Evolutionary conservation across 2,888 invertebrate species (phyloP).

Genomic region (Nudaria mundana): DNA sequence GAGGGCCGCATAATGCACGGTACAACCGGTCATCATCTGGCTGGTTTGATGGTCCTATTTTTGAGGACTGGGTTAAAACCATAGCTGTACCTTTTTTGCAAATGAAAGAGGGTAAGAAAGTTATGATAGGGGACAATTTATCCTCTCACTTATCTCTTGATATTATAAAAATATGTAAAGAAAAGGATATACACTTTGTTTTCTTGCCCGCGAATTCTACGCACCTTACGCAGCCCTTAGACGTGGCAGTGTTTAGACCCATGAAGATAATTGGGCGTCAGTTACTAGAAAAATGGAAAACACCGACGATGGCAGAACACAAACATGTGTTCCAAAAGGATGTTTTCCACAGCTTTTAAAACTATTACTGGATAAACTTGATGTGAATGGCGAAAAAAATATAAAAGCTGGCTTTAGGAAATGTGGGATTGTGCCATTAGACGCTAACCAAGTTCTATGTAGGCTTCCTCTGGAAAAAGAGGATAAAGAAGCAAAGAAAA

Average conservation of each 20-base stretch:
- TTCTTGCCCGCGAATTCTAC: background rate
- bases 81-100: background rate
- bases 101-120: background rate
- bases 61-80: background rate
- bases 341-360: background rate
- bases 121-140: background rate
- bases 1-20: background rate
- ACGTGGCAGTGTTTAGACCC: background rate
- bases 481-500: conserved; percentile 7
- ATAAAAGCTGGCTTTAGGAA: background rate
- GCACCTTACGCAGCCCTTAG: background rate
- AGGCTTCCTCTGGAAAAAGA: conserved; percentile 10
- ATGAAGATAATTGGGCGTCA: too few relatives aligned
- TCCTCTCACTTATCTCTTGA: background rate
- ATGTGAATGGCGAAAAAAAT: background rate
- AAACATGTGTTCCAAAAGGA: background rate
- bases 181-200: background rate
- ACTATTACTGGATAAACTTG: background rate
- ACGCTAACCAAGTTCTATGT: conserved; percentile 5
- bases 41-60: background rate
- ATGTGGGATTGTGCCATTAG: background rate
- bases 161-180: background rate
- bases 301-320: background rate
- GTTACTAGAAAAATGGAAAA: too few relatives aligned
- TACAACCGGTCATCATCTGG: background rate